Base-by-base conservation (phyloP, 2,888 invertebrate genomes). In the Galerucella calmariensis region DNA sequence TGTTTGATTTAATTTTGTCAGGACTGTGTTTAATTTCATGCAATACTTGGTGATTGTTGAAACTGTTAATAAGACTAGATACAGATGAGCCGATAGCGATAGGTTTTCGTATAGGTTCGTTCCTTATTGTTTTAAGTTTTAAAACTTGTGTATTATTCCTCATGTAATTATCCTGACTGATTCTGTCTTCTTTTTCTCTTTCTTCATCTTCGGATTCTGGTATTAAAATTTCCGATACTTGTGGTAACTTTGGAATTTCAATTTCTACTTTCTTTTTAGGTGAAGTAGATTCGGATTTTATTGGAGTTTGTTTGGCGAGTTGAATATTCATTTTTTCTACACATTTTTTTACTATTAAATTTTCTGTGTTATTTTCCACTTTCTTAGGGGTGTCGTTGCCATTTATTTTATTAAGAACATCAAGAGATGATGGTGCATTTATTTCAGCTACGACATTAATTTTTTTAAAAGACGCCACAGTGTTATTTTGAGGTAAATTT, bases 181-280 rank as follows among this genome's bases (percentile, higher is more conserved):
- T 85, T 63, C 83, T 77, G 24, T 85, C 85, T 67, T 85, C 84
- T 61, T 83, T 81, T 73, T 83, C 81, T 48, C 81, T 76, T 46
- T 83, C 82, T 68, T 83, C 82, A 67, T 84, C 84, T 16, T 91
- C 91, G 84, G 92, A 92, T 73, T 91, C 93, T 0, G 93, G 92
- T 76, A 92, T 92, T 75, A 93, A 92, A 72, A 93, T 93, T 85
- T 93, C 93, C 59, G 92, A 92, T 77, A 93, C 93, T 87, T 92
- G 93, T 56, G 93, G 93, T 83, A 93, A 89, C 88, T 92, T 93
- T 76, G 93, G 93, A 85, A 93, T 92, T 83, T 93, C 92, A 80
- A 90, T 83, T 87, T 90, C 85, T 86, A 88, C 81, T 88, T 89
- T 85, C 88, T 90, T 86, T 68, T 84, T 85, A 2, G 80, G 80